phyloP scores from a whole-genome alignment of 2,888 invertebrate genomes.

The Exephanes ischioxanthus region DNA sequence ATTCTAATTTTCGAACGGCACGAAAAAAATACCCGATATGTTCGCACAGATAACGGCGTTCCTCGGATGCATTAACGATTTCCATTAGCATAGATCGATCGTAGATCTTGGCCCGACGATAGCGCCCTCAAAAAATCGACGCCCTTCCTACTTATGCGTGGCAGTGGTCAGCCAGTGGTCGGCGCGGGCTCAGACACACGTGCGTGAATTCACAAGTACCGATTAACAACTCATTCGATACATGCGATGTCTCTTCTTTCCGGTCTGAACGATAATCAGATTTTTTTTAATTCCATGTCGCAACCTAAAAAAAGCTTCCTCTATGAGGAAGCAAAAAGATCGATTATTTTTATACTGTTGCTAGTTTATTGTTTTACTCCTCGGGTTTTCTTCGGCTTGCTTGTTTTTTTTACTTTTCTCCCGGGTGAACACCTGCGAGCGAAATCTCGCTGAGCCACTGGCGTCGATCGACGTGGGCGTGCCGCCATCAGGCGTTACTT shows the following conservation, averaged over 20 bases:
- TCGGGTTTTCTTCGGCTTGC: not conserved
- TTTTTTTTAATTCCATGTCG: not conserved
- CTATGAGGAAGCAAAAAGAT: too few species aligned
- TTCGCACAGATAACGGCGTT: constrained; percentile 77
- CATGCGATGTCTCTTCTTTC: not conserved
- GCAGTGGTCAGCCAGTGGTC: not conserved
- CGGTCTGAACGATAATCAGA: not conserved
- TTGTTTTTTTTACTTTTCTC: not conserved
- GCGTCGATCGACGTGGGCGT: constrained; percentile 54
- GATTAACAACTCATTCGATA: not conserved
- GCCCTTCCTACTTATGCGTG: constrained; percentile 52
- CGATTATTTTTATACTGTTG: not conserved
- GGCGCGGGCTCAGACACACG: constrained; percentile 65
- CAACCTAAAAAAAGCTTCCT: not conserved
- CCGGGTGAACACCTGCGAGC: not conserved
- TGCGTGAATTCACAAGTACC: constrained; percentile 71
- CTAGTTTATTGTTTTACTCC: not conserved
- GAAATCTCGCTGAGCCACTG: constrained; percentile 18
- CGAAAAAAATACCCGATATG: constrained; percentile 63
- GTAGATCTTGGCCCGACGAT: constrained; percentile 74
- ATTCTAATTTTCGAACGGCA: constrained; percentile 76
- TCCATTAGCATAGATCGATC: constrained; percentile 84
- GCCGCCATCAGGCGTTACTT: constrained; percentile 10
- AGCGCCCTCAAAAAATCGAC: constrained; percentile 32
- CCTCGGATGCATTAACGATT: constrained; percentile 80